These are phyloP conservation scores for Alentia gelatinosa DNA, from an alignment of 2,888 invertebrate species.

Conservation along the genomic window DNA sequence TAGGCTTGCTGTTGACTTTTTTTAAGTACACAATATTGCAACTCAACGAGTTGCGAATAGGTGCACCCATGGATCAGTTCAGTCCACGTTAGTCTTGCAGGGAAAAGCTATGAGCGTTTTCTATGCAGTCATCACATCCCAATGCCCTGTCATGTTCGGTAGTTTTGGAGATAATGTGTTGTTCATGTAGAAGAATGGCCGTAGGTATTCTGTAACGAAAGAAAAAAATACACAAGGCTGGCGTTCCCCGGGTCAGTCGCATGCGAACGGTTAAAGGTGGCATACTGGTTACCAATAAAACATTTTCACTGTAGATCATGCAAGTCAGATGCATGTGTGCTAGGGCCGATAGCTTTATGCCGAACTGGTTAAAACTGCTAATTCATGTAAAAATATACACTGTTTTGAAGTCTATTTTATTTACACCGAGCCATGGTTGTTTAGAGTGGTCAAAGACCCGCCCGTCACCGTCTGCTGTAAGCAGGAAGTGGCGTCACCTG, in stretches of 20 bases:
- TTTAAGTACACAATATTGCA: background rate
- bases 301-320: background rate
- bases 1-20: background rate
- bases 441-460: background rate
- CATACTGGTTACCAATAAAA: background rate
- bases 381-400: background rate
- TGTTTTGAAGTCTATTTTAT: background rate
- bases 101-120: constrained; percentile 3
- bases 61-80: background rate
- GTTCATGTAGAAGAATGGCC: background rate
- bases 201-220: background rate
- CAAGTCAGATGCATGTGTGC: background rate
- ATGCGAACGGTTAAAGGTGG: background rate
- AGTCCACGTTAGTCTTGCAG: background rate
- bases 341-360: constrained; percentile 12
- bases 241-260: background rate
- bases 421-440: background rate
- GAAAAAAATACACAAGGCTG: background rate
- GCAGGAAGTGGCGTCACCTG: background rate
- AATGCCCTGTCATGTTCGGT: background rate
- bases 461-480: background rate
- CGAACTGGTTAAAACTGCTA: constrained; percentile 34
- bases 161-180: background rate
- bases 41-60: background rate
- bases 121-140: background rate